Evolutionary conservation across 2,888 invertebrate genomes (phyloP), one percentile per base, ranked within the genome.

Genomic region (Linyphia triangularis): DNA sequence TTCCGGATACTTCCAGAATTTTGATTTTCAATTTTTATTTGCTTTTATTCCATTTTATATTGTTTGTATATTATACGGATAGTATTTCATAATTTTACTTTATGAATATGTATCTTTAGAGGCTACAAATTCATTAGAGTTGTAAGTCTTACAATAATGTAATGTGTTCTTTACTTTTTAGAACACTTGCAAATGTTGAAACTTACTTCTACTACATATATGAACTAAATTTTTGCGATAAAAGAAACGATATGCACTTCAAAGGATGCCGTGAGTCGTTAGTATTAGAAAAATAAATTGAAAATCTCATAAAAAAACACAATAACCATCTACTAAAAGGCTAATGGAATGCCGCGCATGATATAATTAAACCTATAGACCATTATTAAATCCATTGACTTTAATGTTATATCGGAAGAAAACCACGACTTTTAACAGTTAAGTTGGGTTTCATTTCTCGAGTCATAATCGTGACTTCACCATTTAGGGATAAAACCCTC

Each of bases 401-500:
- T 67, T 67, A 43, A 79, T 79, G 79, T 19, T 51, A 7, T 43
- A 67, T 67, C 51, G 22, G 16, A 30, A 5, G 24, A 51, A 28
- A 40, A n/a, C 37, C 73, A 73, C 61, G 73, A 83, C 10, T 73
- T 63, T 70, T 40, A 61, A 19, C 40, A 61, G 26, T 79, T 70
- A 77, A 61, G 61, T 63, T 24, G 33, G 28, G 72, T 51, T 70
- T 26, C 30, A 43, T 57, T 61, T 63, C 40, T n/a, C 59, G 33
- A 65, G 57, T 26, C 78, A 70, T 37, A 51, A 43, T 72, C 86
- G 79, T 86, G 86, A 86, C 79, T 59, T 16, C 30, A 67, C 59
- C 81, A 86, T 86, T 88, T 88, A 33, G 72, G 30, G 43, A 40
- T 30, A 61, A 86, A 86, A 81, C 73, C 65, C 61, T 57, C 26